These are phyloP conservation scores for Ophion slaviceki DNA, from an alignment of 2,888 invertebrate genomes.

Conservation along the genomic window DNA sequence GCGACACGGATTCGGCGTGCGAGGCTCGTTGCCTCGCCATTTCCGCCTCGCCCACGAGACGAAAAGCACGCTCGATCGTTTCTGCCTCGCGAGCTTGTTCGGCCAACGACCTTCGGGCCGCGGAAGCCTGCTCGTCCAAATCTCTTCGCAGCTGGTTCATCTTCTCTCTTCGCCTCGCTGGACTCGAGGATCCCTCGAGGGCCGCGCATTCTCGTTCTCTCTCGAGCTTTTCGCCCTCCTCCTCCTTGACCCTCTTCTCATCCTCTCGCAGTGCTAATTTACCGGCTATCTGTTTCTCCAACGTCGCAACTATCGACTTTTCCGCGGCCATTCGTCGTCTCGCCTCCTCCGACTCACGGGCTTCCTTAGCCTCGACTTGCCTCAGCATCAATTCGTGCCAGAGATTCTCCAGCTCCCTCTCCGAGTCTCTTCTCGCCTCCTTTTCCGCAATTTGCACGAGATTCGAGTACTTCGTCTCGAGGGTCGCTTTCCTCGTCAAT, in stretches of 20 bases:
- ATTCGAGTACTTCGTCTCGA: constrained; percentile 85
- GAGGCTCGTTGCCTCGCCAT: constrained; percentile 68
- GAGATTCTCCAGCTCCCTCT: constrained; percentile 86
- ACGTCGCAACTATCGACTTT: constrained; percentile 55
- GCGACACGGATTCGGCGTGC: constrained; percentile 65
- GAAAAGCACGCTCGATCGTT: constrained; percentile 68
- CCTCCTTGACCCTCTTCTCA: constrained; percentile 67
- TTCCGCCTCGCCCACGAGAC: constrained; percentile 69
- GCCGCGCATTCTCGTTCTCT: constrained; percentile 69
- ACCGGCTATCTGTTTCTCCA: constrained; percentile 75
- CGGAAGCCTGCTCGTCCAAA: constrained; percentile 75
- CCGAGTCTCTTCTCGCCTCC: constrained; percentile 84
- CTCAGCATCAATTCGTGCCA: constrained; percentile 87
- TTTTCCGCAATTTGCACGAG: constrained; percentile 87
- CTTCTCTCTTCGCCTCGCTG: constrained; percentile 69
- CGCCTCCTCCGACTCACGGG: constrained; percentile 69
- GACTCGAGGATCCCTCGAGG: constrained; percentile 69
- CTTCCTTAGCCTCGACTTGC: constrained; percentile 84
- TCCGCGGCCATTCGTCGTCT: constrained; percentile 61
- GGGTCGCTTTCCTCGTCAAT: constrained; percentile 83
- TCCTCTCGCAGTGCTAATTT: constrained; percentile 72
- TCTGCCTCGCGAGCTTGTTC: constrained; percentile 73
- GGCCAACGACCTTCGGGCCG: constrained; percentile 69
- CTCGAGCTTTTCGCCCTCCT: constrained; percentile 73
- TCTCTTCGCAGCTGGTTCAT: constrained; percentile 72